Evolutionary conservation across 2,888 invertebrate genomes (phyloP).

Genomic region (Parasteatoda lunata): DNA sequence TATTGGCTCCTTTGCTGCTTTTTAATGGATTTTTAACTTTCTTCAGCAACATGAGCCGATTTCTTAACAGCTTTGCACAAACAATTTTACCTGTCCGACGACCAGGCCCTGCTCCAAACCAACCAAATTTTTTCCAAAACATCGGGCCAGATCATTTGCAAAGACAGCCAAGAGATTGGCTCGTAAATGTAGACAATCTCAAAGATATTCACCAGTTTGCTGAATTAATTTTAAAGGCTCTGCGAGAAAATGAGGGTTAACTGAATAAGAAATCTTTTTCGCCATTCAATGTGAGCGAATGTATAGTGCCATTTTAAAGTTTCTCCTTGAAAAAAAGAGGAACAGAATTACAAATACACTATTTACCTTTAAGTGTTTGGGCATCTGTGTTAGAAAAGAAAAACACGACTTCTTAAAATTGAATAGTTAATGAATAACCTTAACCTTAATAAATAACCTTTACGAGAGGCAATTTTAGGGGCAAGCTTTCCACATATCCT

Average conservation of each 20-base stretch:
- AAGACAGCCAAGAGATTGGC: constrained; percentile 60
- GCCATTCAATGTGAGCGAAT: neutral
- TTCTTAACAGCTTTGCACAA: constrained; percentile 54
- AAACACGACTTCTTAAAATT: too few species aligned
- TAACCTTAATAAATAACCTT: too few species aligned
- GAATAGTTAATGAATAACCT: too few species aligned
- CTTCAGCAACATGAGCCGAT: constrained; percentile 60
- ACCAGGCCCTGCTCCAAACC: constrained; percentile 4
- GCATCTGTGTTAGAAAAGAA: too few species aligned
- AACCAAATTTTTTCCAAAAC: constrained; percentile 50
- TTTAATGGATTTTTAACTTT: constrained; percentile 58
- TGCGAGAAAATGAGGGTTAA: constrained; percentile 46
- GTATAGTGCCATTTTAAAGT: neutral
- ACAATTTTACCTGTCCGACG: constrained; percentile 48
- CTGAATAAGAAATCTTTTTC: neutral
- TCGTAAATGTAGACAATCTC: constrained; percentile 27
- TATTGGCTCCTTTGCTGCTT: constrained; percentile 55
- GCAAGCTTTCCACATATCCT: too few species aligned
- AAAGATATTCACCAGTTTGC: constrained; percentile 44
- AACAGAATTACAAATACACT: too few species aligned
- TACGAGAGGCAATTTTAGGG: too few species aligned
- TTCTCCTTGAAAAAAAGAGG: too few species aligned
- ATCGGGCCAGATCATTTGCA: constrained; percentile 38
- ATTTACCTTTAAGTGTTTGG: too few species aligned
- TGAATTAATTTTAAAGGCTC: constrained; percentile 49